Base-by-base conservation (phyloP, 1,140 invertebrate species). In the Maniola jurtina region DNA sequence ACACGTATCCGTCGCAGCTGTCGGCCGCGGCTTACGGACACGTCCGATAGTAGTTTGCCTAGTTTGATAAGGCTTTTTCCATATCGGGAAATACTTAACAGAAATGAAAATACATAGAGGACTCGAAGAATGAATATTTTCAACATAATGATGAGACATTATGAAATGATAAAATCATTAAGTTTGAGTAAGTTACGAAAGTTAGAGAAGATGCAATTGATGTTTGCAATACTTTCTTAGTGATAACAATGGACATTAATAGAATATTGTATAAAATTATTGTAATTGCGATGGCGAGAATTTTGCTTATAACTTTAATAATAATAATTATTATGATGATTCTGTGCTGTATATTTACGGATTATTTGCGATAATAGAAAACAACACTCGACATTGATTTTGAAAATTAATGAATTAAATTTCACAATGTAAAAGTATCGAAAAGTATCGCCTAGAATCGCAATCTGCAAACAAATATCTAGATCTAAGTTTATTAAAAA, bases 221-320 rank as follows among this genome's bases (percentile, higher is more conserved):
- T 52, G 48, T 16, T 16, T 52, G 48, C 14, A 52, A 52, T 9
- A 16, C 15, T 52, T 52, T 25, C 7, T 52, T 55, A 55, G 54
- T 55, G 54, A 55, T 55, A 55, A 55, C 7, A 35, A 35, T 55
- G 54, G 54, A 55, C 54, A 55, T 55, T 55, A 55, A 55, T 55
- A 55, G 54, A 33, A 55, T 55, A 55, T 35, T 55, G 34, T 55
- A 36, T 55, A 55, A 14, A 55, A 14, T 36, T 55, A n/a, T 35
- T 35, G 54, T 55, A 55, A 35, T 13, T 55, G 54, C 56, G 47
- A 60, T 59, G 48, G 60, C 45, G 35, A 14, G 9, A 45, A 14
- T 45, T 9, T 75, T 71, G 62, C 56, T 50, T 36, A 15, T 47
- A 63, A 50, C 35, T 61, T 48, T 60, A 47, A 16, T 47, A 6